phyloP scores from a whole-genome alignment of 2,797 vertebrate species.

The Phataginus tetradactyla region DNA sequence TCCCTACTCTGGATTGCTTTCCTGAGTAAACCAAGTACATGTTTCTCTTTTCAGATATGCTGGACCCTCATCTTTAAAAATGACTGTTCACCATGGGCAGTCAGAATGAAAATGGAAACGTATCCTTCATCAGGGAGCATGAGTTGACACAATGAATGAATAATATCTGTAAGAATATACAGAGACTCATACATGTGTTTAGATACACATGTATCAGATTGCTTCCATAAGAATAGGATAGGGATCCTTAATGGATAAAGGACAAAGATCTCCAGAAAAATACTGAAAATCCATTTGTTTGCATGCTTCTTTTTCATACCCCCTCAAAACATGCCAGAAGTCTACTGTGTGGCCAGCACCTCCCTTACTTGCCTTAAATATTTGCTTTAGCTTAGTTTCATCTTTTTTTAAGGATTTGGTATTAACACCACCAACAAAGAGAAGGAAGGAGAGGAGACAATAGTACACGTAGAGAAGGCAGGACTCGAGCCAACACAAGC shows the following conservation, averaged over 20 bases:
- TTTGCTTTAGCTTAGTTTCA: conserved; percentile 1
- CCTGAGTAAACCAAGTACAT: background rate
- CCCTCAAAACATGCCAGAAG: background rate
- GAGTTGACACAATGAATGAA: background rate
- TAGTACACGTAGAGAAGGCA: background rate
- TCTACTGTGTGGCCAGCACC: background rate
- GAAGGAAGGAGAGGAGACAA: background rate
- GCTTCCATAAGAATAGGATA: background rate
- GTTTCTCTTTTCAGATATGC: background rate
- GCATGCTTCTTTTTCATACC: background rate
- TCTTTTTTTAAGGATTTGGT: background rate
- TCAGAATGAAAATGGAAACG: background rate
- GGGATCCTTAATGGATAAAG: background rate
- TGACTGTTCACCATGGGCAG: background rate
- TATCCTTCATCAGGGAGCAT: background rate
- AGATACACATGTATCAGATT: background rate
- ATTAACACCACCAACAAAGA: background rate
- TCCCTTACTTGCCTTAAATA: background rate
- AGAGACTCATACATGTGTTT: background rate
- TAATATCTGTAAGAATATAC: background rate
- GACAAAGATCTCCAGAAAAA: conserved; percentile 4
- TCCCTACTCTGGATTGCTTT: background rate
- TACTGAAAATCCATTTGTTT: background rate
- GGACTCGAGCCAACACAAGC: background rate
- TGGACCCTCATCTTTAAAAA: background rate